Base-by-base conservation (phyloP, 1,140 invertebrate genomes). In the Proctacanthus coquilletti region DNA sequence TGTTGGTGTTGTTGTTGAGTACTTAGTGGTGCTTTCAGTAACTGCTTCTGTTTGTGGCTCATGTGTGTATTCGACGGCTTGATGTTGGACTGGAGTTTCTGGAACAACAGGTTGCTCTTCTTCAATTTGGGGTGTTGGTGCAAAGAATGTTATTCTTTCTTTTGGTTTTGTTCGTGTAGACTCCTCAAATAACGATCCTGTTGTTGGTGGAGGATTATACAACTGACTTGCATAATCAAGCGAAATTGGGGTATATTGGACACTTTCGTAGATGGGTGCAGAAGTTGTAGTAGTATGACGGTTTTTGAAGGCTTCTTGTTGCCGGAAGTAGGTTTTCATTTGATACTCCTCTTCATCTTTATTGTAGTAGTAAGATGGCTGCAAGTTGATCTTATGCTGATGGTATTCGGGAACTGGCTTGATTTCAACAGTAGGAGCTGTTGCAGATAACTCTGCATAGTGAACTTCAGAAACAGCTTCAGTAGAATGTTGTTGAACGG, bases 251-350 rank as follows among this genome's bases (percentile, higher is more conserved):
- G 49, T 52, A 20, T 58, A 58, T n/a, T 52, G 47, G 4, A 53
- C 44, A 18, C 50, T 49, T 20, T 60, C 51, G 21, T 51, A 56
- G 15, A n/a, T 13, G 20, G 20, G 11, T 20, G 10, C 11, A n/a
- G 11, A 8, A 21, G 29, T 19, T 38, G 29, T 20, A 25, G 41
- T 54, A 0, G 56, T 56, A 18, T 51, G 34, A 0, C 55, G 50
- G 38, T 58, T 51, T 10, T 56, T 56, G 49, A 56, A 56, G 20
- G 53, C 53, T 19, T 58, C 51, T 37, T 59, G 56, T 38, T 58
- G 49, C 2, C 53, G 56, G 52, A 48, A 59, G 43, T 59, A 58
- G 10, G 53, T 47, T 40, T 59, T 59, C 56, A 59, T 59, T 23
- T 47, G 52, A 5, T 43, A 47, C 36, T 58, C 54, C 14, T 58